Percentiles rank a stretch among this genome's conserved stretches.
phyloP scores from a whole-genome alignment of 2,888 invertebrate species.

The Leucophora obtusa region DNA sequence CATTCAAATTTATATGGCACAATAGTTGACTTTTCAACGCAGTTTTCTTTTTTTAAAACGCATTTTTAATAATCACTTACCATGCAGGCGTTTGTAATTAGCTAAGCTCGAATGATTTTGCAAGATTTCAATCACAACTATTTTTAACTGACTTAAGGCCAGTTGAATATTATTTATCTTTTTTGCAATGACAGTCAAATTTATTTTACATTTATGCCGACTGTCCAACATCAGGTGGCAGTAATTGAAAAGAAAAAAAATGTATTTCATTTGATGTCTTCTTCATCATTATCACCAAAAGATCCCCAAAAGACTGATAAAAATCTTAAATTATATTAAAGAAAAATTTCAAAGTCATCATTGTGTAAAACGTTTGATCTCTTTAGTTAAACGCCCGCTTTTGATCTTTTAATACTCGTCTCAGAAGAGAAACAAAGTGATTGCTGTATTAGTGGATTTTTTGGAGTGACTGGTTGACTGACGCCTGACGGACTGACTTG shows the following conservation, averaged over 20 bases:
- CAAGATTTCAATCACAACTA: constrained; percentile 46
- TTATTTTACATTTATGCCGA: constrained; percentile 7
- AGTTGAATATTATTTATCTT: constrained; percentile 11
- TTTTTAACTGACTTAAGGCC: constrained; percentile 12
- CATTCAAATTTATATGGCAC: background rate
- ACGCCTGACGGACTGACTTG: constrained; percentile 20
- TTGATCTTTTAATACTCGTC: constrained; percentile 43
- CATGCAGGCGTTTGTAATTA: constrained; percentile 63
- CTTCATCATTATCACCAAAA: constrained; percentile 49
- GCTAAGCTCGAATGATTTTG: constrained; percentile 55
- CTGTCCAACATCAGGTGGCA: constrained; percentile 30
- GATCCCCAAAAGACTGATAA: constrained; percentile 40
- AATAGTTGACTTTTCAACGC: background rate
- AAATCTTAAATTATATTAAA: constrained; percentile 19
- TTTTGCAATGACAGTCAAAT: background rate
- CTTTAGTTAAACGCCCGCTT: constrained; percentile 41
- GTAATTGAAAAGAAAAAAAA: background rate
- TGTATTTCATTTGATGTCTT: constrained; percentile 42
- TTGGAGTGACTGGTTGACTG: constrained; percentile 39
- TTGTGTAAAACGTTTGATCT: constrained; percentile 47
- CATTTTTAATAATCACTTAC: background rate
- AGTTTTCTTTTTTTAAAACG: no score
- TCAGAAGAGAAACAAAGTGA: constrained; percentile 16
- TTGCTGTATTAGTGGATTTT: constrained; percentile 34
- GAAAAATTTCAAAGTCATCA: constrained; percentile 46